Conservation (phyloP, 2,797 vertebrate species). For the Sebastes trivittatus region DNA sequence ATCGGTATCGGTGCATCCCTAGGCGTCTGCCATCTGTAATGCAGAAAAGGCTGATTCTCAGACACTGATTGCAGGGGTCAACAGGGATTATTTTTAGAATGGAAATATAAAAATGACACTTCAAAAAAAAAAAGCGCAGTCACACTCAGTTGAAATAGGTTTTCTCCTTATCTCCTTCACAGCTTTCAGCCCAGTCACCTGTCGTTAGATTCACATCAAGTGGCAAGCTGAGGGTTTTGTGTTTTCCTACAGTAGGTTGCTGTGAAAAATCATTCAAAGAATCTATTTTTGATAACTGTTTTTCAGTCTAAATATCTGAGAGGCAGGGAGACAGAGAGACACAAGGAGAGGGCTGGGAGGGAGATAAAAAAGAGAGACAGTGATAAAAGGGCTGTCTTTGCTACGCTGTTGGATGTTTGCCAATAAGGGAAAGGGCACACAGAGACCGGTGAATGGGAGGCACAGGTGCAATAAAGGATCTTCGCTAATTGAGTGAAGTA, state of each 20-base stretch:
- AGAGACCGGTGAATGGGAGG: slow-evolving; percentile 19
- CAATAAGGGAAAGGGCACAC: slow-evolving; percentile 22
- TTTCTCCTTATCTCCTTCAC: neutral
- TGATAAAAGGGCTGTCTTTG: slow-evolving; percentile 32
- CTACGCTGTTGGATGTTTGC: slow-evolving; percentile 38
- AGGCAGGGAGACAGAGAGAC: neutral
- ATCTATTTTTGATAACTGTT: slow-evolving; percentile 53
- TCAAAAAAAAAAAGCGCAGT: neutral
- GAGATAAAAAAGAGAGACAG: neutral
- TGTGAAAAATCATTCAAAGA: slow-evolving; percentile 22
- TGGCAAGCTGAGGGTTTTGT: neutral
- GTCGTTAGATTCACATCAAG: slow-evolving; percentile 1
- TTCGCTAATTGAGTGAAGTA: slow-evolving; percentile 57
- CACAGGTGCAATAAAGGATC: slow-evolving; percentile 62
- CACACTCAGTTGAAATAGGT: neutral
- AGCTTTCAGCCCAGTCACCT: slow-evolving; percentile 15
- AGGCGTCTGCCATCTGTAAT: neutral
- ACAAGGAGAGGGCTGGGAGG: neutral
- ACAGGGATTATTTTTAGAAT: slow-evolving; percentile 37
- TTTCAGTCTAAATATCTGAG: slow-evolving; percentile 23
- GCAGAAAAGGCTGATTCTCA: neutral
- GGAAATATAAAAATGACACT: neutral
- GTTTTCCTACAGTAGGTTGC: neutral
- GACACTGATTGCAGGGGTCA: slow-evolving; percentile 21
- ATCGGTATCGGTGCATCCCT: neutral